Conservation (phyloP, 1,140 invertebrate genomes). For the Pomacea maculata region DNA sequence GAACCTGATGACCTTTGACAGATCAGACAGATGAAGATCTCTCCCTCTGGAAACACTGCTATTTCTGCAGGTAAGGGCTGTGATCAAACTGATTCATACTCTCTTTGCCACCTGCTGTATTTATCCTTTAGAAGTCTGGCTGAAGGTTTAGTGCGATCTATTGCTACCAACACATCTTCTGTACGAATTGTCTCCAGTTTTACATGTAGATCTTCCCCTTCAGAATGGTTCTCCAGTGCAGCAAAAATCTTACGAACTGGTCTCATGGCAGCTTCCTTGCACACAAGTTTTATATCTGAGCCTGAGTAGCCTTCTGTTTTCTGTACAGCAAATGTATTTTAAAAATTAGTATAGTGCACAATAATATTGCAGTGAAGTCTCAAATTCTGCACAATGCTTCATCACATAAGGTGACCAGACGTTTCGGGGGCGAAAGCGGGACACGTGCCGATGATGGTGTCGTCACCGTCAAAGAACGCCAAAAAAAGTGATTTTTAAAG, state of each 20-base stretch:
- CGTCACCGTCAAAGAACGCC: too few relatives aligned
- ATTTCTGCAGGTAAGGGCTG: too few relatives aligned
- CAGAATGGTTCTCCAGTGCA: constrained; percentile 66
- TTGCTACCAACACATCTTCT: constrained; percentile 66
- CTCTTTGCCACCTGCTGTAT: constrained; percentile 68
- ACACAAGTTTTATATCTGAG: constrained; percentile 86
- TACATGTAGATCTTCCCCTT: constrained; percentile 63
- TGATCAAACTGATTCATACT: constrained; percentile 68
- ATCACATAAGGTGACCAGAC: too few relatives aligned
- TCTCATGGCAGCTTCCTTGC: constrained; percentile 82
- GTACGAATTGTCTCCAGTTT: constrained; percentile 67
- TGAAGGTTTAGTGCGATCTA: constrained; percentile 68
- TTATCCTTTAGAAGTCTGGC: constrained; percentile 64
- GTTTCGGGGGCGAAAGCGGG: too few relatives aligned
- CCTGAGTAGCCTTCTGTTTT: constrained; percentile 84
- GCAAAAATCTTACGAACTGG: constrained; percentile 68
- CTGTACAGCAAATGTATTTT: constrained; percentile 53
- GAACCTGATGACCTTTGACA: too few relatives aligned
- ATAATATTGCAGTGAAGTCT: neutral
- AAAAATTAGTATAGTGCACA: neutral
- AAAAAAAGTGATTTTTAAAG: too few relatives aligned
- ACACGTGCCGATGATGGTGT: too few relatives aligned
- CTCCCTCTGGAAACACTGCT: too few relatives aligned
- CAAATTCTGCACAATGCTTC: neutral
- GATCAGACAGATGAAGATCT: too few relatives aligned